Conservation (phyloP, 2,113 vertebrate genomes). For the Peromyscus maniculatus region DNA sequence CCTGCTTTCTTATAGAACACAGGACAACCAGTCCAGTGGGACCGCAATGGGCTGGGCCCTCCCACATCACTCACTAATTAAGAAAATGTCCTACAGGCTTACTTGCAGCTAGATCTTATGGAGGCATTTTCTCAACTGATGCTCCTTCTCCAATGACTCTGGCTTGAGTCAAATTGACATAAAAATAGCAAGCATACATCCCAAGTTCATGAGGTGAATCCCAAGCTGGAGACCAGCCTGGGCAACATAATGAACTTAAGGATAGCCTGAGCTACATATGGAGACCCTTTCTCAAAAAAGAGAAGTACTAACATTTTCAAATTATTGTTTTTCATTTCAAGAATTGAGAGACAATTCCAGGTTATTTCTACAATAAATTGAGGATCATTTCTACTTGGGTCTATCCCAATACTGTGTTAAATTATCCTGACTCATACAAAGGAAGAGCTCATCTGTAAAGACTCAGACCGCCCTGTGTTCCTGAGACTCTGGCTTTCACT, state of each 20-base stretch:
- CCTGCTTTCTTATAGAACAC: neutral
- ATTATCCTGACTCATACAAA: neutral
- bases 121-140: neutral
- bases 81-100: neutral
- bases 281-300: neutral
- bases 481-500: slow-evolving; percentile 11
- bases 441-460: neutral
- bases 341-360: slow-evolving; percentile 6
- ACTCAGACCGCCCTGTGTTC: slow-evolving; percentile 13
- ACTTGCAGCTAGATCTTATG: neutral
- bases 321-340: slow-evolving; percentile 39
- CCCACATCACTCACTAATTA: neutral
- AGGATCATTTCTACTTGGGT: neutral
- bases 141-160: neutral
- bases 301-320: slow-evolving; percentile 37
- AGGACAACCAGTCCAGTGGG: neutral
- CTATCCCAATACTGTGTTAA: slow-evolving; percentile 46
- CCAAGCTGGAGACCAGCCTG: neutral
- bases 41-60: neutral
- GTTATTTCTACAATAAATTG: neutral
- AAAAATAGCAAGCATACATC: neutral
- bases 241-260: neutral
- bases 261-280: neutral
- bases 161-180: neutral
- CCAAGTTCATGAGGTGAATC: neutral